Percentiles rank a stretch among this genome's conserved stretches.
Evolutionary conservation across 2,113 vertebrate genomes (phyloP).

Genomic region (Nannobrachium achirus): DNA sequence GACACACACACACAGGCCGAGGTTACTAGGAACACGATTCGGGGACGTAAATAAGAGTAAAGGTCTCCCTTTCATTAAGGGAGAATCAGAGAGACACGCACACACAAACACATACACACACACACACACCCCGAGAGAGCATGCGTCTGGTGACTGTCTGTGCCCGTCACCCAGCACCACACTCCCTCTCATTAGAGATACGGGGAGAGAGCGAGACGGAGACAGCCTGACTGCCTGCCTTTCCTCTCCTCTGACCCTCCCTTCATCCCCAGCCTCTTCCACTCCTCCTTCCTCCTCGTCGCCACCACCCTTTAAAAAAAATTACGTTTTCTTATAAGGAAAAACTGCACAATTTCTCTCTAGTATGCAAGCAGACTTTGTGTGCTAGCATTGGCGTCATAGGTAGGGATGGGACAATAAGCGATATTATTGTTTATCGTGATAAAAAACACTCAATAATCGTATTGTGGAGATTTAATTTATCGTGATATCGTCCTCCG

Average conservation of each 20-base stretch:
- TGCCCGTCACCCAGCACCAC: constrained; percentile 48
- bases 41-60: background rate
- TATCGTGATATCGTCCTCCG: too few species aligned
- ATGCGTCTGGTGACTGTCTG: constrained; percentile 47
- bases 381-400: too few species aligned
- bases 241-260: constrained; percentile 47
- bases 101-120: constrained; percentile 7
- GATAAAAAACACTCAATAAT: too few species aligned
- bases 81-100: constrained; percentile 3
- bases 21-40: too few species aligned
- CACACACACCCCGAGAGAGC: constrained; percentile 7
- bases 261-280: constrained; percentile 7
- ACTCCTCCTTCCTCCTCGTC: background rate
- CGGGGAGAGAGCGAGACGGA: constrained; percentile 47
- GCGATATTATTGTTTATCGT: too few species aligned
- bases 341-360: too few species aligned
- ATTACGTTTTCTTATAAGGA: too few species aligned
- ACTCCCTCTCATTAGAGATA: constrained; percentile 74
- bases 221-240: constrained; percentile 72
- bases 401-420: too few species aligned
- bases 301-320: background rate
- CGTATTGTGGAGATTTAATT: too few species aligned
- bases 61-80: constrained; percentile 8
- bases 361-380: too few species aligned
- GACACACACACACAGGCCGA: background rate